phyloP scores from a whole-genome alignment of 2,113 vertebrate genomes.

The Saguinus midas region DNA sequence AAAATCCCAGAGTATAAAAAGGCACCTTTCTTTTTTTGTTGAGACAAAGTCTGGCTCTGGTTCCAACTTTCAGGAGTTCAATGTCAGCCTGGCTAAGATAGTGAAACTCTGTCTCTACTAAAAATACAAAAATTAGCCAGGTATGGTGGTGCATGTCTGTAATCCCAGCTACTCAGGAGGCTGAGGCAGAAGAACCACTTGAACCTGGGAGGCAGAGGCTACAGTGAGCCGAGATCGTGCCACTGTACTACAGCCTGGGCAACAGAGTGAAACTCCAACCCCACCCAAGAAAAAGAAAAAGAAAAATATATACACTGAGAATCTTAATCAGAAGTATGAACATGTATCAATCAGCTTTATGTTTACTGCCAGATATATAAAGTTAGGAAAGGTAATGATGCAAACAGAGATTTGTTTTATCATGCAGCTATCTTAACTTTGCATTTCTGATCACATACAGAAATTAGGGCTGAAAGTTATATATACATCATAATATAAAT shows the following conservation, averaged over 20 bases:
- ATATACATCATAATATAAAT: constrained; percentile 1
- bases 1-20: constrained; percentile 66
- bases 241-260: background rate
- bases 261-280: background rate
- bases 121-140: background rate
- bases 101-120: background rate
- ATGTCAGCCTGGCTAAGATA: background rate
- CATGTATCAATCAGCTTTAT: constrained; percentile 75
- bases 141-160: background rate
- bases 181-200: background rate
- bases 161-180: background rate
- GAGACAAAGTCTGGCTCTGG: too few relatives aligned
- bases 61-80: background rate
- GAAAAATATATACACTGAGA: constrained; percentile 74
- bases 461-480: constrained; percentile 40
- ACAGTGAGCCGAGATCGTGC: background rate
- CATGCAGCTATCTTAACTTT: background rate
- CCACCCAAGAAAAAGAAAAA: background rate
- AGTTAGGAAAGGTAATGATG: background rate
- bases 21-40: background rate
- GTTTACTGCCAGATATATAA: constrained; percentile 69
- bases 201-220: background rate
- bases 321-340: constrained; percentile 77
- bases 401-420: constrained; percentile 57
- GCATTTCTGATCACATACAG: constrained; percentile 24